Base-by-base conservation (phyloP, 2,113 vertebrate genomes). In the Scopus umbretta region DNA sequence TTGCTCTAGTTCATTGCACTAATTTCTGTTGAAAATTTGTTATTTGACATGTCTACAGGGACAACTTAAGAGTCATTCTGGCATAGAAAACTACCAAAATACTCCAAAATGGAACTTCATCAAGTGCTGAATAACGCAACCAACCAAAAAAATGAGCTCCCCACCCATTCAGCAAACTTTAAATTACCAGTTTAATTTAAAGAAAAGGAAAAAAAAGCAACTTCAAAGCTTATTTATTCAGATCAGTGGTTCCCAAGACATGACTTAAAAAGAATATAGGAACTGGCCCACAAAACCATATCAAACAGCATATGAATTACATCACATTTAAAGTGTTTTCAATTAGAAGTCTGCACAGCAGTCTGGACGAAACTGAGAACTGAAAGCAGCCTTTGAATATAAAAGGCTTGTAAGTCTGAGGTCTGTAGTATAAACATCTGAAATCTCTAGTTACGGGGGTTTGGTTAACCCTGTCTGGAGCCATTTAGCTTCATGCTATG, bases 311-410 rank as follows among this genome's bases (percentile, higher is more conserved):
- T 14, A 89, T 38, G 18, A 96, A 80, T 92, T 66, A 47, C 79
- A 95, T 74, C 81, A 72, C 66, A 86, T 84, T 80, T 78, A 19
- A 88, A 91, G 49, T 88, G 84, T 88, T 93, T 87, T 91, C 90
- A 96, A 80, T 91, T 82, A 91, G 21, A 82, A 80, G 45, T 66
- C 70, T 87, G 61, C 81, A 87, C 16, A 25, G 80, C 49, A 84
- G 61, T 49, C 70, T 65, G 58, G 40, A 83, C 2, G 2, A 84
- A 87, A 95, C 43, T 32, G 17, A 91, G 56, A 65, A 91, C 2
- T 79, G 82, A 94, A 94, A 85, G 22, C 52, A 91, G 70, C 8
- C 88, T 91, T 87, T 90, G 56, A 81, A 87, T 90, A 70, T 50
- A 68, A 95, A 95, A 85, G 43, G 49, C 34, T 75, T 87, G 1